Evolutionary conservation across 2,797 vertebrate species (phyloP), one percentile per base, ranked within the genome.

Genomic region (Euphonia xanthogaster): DNA sequence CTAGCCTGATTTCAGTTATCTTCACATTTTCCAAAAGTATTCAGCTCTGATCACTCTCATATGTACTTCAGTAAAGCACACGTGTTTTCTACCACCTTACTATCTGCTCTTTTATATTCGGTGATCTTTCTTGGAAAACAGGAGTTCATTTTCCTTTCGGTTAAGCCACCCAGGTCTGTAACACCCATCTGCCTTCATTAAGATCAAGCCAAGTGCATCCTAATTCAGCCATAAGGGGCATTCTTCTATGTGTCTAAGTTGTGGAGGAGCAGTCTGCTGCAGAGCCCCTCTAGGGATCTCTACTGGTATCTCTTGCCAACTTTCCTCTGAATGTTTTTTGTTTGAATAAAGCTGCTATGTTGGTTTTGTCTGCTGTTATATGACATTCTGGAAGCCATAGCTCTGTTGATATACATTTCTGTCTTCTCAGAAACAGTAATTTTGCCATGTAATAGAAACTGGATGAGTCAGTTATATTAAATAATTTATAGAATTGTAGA

Each of bases 21-120:
- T 79, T 80, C 37, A 60, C 50, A 45, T 72, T 94, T 97, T 96
- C 93, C 82, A 93, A 91, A 95, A 19, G 24, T n/a, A 37, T 73
- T 89, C 44, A 48, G 31, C 40, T 63, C 78, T 84, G n/a, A 44
- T 80, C 48, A n/a, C 19, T 73, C 48, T 93, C 23, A 35, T n/a
- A 37, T 15, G 8, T 2, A 1, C 18, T 33, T 91, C 30, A 51
- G 62, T 89, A 44, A 54, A 71, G n/a, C 35, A 20, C 8, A 31
- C 1, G 0, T 4, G 0, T 72, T 75, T 85, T 51, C 50, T 75
- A 31, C 58, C 14, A 39, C 37, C 28, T 87, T 71, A 33, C 23
- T 71, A 6, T 63, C 42, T 74, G 28, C 53, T 67, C 25, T 72
- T 75, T 50, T 35, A 33, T 55, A 58, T 10, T 83, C 39, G 4